phyloP scores from a whole-genome alignment of 2,113 vertebrate genomes.

The Spilogale gracilis region DNA sequence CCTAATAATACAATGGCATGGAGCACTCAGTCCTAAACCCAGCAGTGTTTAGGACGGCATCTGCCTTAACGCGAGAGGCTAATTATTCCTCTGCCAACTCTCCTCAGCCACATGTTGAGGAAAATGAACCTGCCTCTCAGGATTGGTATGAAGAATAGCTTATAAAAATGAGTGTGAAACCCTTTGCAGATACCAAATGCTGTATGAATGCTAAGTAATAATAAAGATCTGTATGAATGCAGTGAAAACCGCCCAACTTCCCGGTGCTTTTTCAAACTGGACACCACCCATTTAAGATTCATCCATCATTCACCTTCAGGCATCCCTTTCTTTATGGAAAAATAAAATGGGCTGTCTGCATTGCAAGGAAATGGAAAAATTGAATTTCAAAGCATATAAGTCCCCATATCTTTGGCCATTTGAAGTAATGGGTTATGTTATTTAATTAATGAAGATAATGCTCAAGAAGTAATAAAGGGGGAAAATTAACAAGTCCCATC shows the following conservation, averaged over 20 bases:
- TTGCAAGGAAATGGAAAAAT: slow-evolving; percentile 37
- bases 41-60: not conserved
- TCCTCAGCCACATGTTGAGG: slow-evolving; percentile 42
- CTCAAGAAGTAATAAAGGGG: not conserved
- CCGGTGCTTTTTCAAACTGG: slow-evolving; percentile 75
- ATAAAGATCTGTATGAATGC: slow-evolving; percentile 63
- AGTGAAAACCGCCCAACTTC: not conserved
- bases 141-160: slow-evolving; percentile 69
- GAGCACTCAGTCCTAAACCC: not conserved
- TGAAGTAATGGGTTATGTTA: slow-evolving; percentile 22
- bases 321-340: slow-evolving; percentile 64
- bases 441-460: slow-evolving; percentile 61
- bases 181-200: slow-evolving; percentile 68
- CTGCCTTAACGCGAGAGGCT: not conserved
- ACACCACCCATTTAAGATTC: slow-evolving; percentile 74
- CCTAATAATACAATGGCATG: not conserved
- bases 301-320: slow-evolving; percentile 70
- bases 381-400: slow-evolving; percentile 58
- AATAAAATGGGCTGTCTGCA: slow-evolving; percentile 59
- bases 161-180: slow-evolving; percentile 71
- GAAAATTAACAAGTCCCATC: slow-evolving; percentile 3
- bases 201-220: slow-evolving; percentile 74
- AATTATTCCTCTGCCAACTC: slow-evolving; percentile 14
- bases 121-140: slow-evolving; percentile 71
- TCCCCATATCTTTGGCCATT: not conserved